Conservation (phyloP, 2,888 invertebrate species). For the Gymnoscelis rufifasciata region DNA sequence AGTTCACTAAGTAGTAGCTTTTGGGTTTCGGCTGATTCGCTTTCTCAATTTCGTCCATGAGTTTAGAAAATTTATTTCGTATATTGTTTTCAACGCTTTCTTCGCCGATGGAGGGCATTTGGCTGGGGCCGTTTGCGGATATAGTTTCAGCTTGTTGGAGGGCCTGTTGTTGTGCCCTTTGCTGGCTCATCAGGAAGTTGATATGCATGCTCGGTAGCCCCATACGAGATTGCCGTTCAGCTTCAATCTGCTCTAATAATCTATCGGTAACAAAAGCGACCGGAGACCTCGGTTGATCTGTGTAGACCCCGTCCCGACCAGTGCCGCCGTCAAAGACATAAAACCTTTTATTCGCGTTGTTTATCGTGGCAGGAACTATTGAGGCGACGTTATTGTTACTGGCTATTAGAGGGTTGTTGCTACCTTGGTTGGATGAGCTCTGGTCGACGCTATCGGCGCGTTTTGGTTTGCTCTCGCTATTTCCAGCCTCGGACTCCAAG, state of each 20-base stretch:
- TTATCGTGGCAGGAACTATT: slow-evolving; percentile 68
- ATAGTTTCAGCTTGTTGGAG: slow-evolving; percentile 44
- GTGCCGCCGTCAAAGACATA: slow-evolving; percentile 73
- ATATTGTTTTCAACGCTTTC: slow-evolving; percentile 76
- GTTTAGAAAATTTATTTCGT: slow-evolving; percentile 76
- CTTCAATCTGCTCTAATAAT: slow-evolving; percentile 70
- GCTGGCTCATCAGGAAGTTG: slow-evolving; percentile 66
- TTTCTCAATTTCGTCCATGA: slow-evolving; percentile 77
- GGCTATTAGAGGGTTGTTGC: slow-evolving; percentile 68
- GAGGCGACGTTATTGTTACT: slow-evolving; percentile 70
- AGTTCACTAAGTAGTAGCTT: slow-evolving; percentile 87
- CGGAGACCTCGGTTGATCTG: slow-evolving; percentile 67
- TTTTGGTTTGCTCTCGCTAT: slow-evolving; percentile 62
- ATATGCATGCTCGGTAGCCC: slow-evolving; percentile 74
- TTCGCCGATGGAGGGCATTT: slow-evolving; percentile 78
- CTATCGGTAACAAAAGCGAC: slow-evolving; percentile 73
- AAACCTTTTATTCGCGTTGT: slow-evolving; percentile 60
- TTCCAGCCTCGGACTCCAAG: slow-evolving; percentile 66
- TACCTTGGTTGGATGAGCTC: slow-evolving; percentile 74
- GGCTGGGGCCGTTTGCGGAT: slow-evolving; percentile 55
- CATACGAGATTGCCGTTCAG: slow-evolving; percentile 68
- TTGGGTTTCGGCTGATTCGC: slow-evolving; percentile 76
- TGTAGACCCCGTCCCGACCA: slow-evolving; percentile 41
- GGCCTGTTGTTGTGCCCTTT: slow-evolving; percentile 54
- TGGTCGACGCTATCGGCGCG: slow-evolving; percentile 67